Evolutionary conservation across 2,113 vertebrate genomes (phyloP), one percentile per base, ranked within the genome.

Genomic region (Polypterus bichir): DNA sequence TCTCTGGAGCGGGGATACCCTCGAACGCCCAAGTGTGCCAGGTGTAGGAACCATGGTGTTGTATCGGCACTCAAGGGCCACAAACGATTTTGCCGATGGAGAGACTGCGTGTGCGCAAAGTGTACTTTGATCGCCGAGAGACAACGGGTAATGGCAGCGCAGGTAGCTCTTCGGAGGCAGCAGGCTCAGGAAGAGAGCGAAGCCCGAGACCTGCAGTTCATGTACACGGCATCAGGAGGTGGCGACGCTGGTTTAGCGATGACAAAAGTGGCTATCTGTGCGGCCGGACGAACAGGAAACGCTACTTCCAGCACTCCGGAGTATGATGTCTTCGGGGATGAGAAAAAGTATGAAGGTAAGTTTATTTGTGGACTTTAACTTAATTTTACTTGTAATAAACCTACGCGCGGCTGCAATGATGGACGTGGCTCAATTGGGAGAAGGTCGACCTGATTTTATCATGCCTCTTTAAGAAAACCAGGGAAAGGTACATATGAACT

Each of bases 41-140:
- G 92, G 1, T 92, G 92, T 68, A 79, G 92, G 59, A 93, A 93
- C 76, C 91, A 92, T 70, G 92, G 92, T 46, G 89, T 91, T 2
- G 88, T 94, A 5, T 94, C 91, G 0, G 89, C 90, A n/a, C 84
- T 95, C 10, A 94, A 95, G 74, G 92, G 92, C 55, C 92, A 93
- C 81, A 95, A 93, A 70, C 91, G 92, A 65, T 87, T 90, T 71
- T 94, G 92, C 10, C 86, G 88, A 62, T 94, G 92, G 92, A 83
- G 89, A 65, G 92, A 91, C 74, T 95, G 92, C 70, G 79, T 85
- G 44, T 94, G 92, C 75, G 88, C 86, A 62, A 91, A 90, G 73
- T 95, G 92, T 77, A 85, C 90, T 0, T 82, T 95, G 60, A 92
- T 94, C 4, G 91, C 92, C 0, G 91, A 94, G 81, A 72, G 92